Conservation (phyloP, 1,140 invertebrate species). For the Tribolium madens region DNA sequence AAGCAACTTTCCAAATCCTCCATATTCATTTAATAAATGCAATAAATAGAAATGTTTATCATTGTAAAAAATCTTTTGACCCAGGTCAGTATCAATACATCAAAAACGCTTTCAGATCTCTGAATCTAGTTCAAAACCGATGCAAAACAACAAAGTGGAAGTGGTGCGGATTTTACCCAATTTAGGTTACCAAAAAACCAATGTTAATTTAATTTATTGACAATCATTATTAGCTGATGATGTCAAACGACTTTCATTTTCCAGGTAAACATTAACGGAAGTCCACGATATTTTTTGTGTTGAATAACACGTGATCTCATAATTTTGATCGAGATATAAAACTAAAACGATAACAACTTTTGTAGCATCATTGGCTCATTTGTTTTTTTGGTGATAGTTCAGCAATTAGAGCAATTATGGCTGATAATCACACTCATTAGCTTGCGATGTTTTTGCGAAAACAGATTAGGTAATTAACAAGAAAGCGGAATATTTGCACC, state of each 20-base stretch:
- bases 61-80: conserved; percentile 19
- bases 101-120: conserved; percentile 9
- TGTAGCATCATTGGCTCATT: not conserved
- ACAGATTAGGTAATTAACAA: not conserved
- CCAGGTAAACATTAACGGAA: conserved; percentile 35
- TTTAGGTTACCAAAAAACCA: conserved; percentile 27
- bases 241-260: conserved; percentile 39
- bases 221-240: conserved; percentile 36
- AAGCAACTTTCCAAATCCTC: conserved; percentile 19
- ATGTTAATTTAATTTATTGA: conserved; percentile 37
- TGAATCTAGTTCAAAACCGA: conserved; percentile 21
- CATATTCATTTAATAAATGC: conserved; percentile 4
- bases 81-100: conserved; percentile 24
- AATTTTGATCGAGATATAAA: not conserved
- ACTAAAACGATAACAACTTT: not conserved
- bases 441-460: not conserved
- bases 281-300: conserved; percentile 10
- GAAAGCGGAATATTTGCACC: not conserved
- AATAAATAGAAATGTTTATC: conserved; percentile 18
- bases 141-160: conserved; percentile 29
- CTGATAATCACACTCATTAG: not conserved
- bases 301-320: conserved; percentile 6
- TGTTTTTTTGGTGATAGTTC: not conserved
- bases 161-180: conserved; percentile 34
- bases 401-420: not conserved